Evolutionary conservation across 2,888 invertebrate genomes (phyloP).

Genomic region (Nephrotoma appendiculata): DNA sequence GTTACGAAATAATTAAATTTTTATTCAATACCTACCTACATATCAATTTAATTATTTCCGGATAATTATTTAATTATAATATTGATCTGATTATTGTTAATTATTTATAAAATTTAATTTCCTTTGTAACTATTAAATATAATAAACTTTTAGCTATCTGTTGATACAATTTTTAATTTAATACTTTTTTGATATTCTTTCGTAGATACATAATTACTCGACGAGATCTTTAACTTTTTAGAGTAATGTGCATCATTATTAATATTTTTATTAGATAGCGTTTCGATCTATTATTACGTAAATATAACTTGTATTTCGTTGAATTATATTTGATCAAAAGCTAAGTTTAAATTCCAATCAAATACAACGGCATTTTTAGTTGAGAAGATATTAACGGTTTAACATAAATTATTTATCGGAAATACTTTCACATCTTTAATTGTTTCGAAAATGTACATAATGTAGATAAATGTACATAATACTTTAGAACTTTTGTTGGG

Average conservation of each 20-base stretch:
- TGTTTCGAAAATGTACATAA: not conserved
- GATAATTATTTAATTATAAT: not conserved
- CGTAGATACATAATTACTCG: not conserved
- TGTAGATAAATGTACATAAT: no score
- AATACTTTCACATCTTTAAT: not conserved
- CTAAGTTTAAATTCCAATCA: not conserved
- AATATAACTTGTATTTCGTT: not conserved
- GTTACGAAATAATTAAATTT: not conserved
- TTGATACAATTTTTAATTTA: not conserved
- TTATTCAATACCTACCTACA: not conserved
- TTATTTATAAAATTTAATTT: not conserved
- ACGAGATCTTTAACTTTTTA: not conserved
- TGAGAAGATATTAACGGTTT: not conserved
- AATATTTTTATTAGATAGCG: not conserved
- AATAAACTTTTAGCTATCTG: not conserved
- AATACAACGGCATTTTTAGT: not conserved
- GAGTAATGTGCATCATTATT: not conserved
- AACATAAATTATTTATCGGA: not conserved
- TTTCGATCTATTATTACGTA: not conserved
- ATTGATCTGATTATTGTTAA: not conserved
- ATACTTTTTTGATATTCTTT: not conserved
- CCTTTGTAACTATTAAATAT: not conserved
- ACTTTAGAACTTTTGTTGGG: not conserved
- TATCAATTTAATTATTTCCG: not conserved
- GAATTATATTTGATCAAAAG: not conserved